Conservation (phyloP, 2,888 invertebrate species). For the Steromphala cineraria region DNA sequence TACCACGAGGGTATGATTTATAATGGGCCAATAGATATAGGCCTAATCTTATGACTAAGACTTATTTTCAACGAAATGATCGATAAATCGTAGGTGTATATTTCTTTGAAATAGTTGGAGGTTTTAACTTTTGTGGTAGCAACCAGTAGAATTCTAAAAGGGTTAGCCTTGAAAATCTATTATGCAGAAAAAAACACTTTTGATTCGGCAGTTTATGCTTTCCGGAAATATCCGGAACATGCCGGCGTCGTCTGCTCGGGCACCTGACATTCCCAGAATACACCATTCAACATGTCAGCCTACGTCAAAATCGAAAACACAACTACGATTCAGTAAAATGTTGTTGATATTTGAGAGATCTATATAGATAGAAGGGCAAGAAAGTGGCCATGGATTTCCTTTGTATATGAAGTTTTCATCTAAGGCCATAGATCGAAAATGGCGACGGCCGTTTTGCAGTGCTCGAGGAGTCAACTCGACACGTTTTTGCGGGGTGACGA, state of each 20-base stretch:
- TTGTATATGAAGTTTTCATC: background rate
- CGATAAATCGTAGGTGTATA: too few species aligned
- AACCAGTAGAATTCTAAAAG: too few species aligned
- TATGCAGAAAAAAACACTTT: too few species aligned
- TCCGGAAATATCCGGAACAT: constrained; percentile 12
- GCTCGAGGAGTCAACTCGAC: constrained; percentile 59
- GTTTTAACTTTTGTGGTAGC: too few species aligned
- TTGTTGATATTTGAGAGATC: background rate
- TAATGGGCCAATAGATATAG: too few species aligned
- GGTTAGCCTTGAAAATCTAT: background rate
- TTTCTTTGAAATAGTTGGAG: too few species aligned
- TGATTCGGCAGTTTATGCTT: background rate
- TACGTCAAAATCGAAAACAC: constrained; percentile 25
- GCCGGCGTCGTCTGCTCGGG: constrained; percentile 7
- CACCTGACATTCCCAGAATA: constrained; percentile 35
- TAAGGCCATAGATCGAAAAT: constrained; percentile 24
- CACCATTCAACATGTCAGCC: constrained; percentile 41
- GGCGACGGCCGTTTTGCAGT: constrained; percentile 55
- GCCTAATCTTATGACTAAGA: too few species aligned
- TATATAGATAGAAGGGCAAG: background rate
- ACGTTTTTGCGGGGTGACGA: constrained; percentile 58
- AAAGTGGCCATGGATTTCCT: background rate
- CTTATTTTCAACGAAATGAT: too few species aligned
- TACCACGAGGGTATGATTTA: too few species aligned
- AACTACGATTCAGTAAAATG: background rate